Conservation (phyloP, 2,113 vertebrate genomes). For the Sterna hirundo region DNA sequence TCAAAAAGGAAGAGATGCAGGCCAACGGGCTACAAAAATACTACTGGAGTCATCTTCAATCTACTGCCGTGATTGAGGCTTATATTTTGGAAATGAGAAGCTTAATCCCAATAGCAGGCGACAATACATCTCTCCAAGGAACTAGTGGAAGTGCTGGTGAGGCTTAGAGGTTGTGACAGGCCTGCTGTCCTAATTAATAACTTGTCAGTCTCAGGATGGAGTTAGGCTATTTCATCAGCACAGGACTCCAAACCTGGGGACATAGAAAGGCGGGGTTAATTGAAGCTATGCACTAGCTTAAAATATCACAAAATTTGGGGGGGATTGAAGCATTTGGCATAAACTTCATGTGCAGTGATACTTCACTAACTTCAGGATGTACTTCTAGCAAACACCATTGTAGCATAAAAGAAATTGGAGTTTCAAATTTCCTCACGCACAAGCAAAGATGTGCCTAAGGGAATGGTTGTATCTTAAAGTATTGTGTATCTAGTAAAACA, state of each 20-base stretch:
- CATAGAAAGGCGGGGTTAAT: not conserved
- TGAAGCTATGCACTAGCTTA: not conserved
- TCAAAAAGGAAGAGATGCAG: not conserved
- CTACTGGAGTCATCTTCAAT: slow-evolving; percentile 11
- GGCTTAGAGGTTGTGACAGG: slow-evolving; percentile 62
- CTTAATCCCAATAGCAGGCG: slow-evolving; percentile 33
- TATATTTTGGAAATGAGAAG: slow-evolving; percentile 20
- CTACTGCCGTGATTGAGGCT: not conserved
- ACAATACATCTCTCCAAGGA: slow-evolving; percentile 56
- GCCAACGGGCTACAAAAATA: not conserved
- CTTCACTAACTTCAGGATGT: not conserved
- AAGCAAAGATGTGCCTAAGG: not conserved
- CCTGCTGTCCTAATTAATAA: slow-evolving; percentile 62
- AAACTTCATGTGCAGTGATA: slow-evolving; percentile 5
- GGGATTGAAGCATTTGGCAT: not conserved
- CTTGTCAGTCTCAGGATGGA: slow-evolving; percentile 50
- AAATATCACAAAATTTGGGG: not conserved
- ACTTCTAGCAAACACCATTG: not conserved
- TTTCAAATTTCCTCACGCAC: not conserved
- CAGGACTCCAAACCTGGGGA: not conserved
- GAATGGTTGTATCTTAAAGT: not conserved
- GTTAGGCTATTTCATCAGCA: slow-evolving; percentile 19
- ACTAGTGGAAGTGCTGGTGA: not conserved
- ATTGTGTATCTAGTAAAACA: not conserved
- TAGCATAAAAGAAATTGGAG: not conserved